Evolutionary conservation across 2,113 vertebrate species (phyloP), one percentile per base, ranked within the genome.

Genomic region (Chaetura pelagica): DNA sequence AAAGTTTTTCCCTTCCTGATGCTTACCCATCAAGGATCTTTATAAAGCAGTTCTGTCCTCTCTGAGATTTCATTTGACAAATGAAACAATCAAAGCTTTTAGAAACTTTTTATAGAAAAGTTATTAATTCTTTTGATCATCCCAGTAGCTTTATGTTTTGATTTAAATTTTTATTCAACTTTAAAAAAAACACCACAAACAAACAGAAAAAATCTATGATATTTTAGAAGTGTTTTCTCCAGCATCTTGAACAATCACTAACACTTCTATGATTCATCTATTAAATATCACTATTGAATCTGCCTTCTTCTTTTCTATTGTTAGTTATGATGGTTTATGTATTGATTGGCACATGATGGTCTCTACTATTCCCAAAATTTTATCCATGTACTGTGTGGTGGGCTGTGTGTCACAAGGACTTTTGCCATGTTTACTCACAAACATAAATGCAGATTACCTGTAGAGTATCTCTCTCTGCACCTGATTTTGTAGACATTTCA

Each of bases 1-100:
- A 97, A 97, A 97, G 76, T 46, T 95, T 90, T 89, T 84, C 44
- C 27, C 80, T 96, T 96, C 93, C 93, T 89, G 91, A 94, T 89
- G 57, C 84, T 94, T 83, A 75, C 49, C 80, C 77, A 0, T 92
- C 84, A 92, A 95, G 62, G 87, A 94, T 92, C 89, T 94, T 95
- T 89, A 89, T 5, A 84, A 34, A 92, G 73, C 51, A 81, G 85
- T 92, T 83, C 84, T 57, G 91, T 92, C 77, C 66, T 94, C 62
- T 75, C 66, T 68, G 38, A 89, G 73, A 57, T 64, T 94, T 92
- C 89, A 64, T 91, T 69, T 89, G 68, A 68, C 61, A 87, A 68
- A 71, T 30, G 72, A 92, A 81, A 82, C 34, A 87, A 94, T 57
- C 9, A 77, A 92, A 90, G 52, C 30, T 91, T 90, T 84, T 24